Conservation (phyloP, 2,888 invertebrate genomes). For the Ischnus inquisitorius region DNA sequence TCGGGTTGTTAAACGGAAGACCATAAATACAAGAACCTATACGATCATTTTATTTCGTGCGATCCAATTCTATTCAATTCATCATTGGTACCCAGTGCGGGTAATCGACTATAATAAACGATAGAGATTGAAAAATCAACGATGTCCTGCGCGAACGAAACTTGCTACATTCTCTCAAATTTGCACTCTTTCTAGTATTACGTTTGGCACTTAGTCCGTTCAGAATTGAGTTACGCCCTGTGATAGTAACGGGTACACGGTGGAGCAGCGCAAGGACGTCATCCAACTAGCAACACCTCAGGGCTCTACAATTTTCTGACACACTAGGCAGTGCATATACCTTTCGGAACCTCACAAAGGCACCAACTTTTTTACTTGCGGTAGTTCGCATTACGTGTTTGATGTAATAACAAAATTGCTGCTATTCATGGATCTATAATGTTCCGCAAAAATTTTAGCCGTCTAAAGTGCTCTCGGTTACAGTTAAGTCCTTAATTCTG, state of each 20-base stretch:
- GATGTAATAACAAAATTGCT: background rate
- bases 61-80: background rate
- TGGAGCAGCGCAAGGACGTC: background rate
- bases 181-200: background rate
- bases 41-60: background rate
- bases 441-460: too few species aligned
- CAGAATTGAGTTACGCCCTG: background rate
- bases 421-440: background rate
- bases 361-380: background rate
- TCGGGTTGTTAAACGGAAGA: constrained; percentile 31
- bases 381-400: background rate
- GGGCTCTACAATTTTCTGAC: constrained; percentile 2
- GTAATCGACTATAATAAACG: background rate
- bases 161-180: background rate
- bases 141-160: background rate
- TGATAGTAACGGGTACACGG: background rate
- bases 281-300: background rate
- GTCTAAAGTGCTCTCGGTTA: too few species aligned
- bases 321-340: background rate
- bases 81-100: background rate
- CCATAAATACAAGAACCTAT: background rate
- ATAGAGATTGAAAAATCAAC: background rate
- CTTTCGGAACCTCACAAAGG: background rate
- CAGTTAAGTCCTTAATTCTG: background rate
- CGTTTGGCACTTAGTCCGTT: background rate